phyloP scores from a whole-genome alignment of 2,113 vertebrate species.

The Malurus alboscapulatus region DNA sequence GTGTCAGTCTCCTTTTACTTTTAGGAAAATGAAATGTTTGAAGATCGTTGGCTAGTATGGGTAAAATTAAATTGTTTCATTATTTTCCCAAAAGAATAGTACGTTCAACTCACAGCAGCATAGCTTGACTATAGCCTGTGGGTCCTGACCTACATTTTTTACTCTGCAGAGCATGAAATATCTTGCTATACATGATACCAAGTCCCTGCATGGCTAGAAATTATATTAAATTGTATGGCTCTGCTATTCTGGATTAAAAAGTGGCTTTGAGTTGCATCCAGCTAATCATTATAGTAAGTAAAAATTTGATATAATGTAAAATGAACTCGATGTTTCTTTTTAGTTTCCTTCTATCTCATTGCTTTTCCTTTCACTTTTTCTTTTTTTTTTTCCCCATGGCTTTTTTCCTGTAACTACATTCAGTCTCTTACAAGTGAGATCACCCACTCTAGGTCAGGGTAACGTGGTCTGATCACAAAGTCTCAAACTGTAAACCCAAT shows the following conservation, averaged over 20 bases:
- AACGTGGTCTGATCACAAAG: not conserved
- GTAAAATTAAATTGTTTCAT: slow-evolving; percentile 40
- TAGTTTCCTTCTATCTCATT: not conserved
- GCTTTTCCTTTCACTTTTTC: not conserved
- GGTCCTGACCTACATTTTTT: slow-evolving; percentile 50
- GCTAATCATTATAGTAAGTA: not conserved
- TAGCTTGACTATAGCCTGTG: slow-evolving; percentile 16
- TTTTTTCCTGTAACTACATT: not conserved
- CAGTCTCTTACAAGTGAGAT: not conserved
- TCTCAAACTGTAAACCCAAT: not conserved
- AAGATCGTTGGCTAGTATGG: slow-evolving; percentile 19
- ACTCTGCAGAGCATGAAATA: slow-evolving; percentile 37
- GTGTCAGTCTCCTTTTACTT: not conserved
- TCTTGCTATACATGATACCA: not conserved
- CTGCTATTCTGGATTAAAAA: slow-evolving; percentile 3
- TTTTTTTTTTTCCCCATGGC: fast-evolving
- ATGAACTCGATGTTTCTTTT: not conserved
- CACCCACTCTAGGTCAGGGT: not conserved
- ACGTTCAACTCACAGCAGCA: slow-evolving; percentile 3
- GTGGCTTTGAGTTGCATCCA: not conserved
- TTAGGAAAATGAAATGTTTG: slow-evolving; percentile 7
- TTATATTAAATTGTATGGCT: not conserved
- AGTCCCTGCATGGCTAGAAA: not conserved
- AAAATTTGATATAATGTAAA: not conserved
- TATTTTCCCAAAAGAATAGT: slow-evolving; percentile 16